A percentile compares a stretch with the other conserved stretches of the same genome.
Conservation (phyloP, 2,113 vertebrate species). For the Anas platyrhynchos region DNA sequence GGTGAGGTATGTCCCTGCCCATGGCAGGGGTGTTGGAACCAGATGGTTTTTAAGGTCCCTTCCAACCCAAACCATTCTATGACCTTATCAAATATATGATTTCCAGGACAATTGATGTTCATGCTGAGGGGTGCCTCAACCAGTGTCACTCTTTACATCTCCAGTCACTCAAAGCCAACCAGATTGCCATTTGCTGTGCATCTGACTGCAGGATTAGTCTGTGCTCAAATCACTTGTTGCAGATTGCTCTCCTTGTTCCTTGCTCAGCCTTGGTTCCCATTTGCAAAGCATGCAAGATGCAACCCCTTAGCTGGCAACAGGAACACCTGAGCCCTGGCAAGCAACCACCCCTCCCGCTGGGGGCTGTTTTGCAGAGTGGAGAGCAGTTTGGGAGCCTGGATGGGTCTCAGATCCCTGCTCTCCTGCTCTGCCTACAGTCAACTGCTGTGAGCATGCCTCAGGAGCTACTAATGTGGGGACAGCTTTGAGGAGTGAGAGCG, state of each 20-base stretch:
- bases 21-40: not conserved
- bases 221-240: not conserved
- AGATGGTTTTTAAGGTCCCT: not conserved
- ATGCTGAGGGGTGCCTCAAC: not conserved
- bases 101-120: not conserved
- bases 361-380: not conserved
- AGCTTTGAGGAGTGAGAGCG: not conserved
- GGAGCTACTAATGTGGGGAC: not conserved
- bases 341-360: not conserved
- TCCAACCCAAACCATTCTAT: not conserved
- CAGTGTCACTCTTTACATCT: not conserved
- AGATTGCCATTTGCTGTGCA: not conserved
- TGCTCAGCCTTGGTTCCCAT: not conserved
- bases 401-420: accelerated
- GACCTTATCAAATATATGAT: not conserved
- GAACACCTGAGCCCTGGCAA: not conserved
- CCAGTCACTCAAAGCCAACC: not conserved
- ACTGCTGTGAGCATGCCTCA: not conserved
- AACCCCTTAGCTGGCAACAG: not conserved
- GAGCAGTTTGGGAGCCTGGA: not conserved
- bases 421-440: accelerated
- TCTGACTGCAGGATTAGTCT: not conserved
- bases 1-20: not conserved
- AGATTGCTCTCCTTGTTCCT: not conserved
- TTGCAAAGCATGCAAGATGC: not conserved